A percentile compares a stretch with the other conserved stretches of the same genome.
phyloP scores from a whole-genome alignment of 2,113 vertebrate species.

The Eubucco bourcierii region DNA sequence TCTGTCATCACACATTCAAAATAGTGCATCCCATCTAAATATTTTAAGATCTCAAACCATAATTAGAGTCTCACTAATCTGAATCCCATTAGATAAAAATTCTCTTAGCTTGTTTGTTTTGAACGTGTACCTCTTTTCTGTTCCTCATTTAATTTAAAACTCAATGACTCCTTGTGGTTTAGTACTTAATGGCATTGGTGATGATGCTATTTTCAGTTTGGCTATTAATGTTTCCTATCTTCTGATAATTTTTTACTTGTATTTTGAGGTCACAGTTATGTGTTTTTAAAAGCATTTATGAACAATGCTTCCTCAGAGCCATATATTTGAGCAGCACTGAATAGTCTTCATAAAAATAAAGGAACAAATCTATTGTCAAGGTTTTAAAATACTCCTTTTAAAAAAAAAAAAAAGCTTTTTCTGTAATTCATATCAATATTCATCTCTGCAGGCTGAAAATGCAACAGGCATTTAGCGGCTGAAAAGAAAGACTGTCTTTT shows the following conservation, averaged over 20 bases:
- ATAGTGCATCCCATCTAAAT: not conserved
- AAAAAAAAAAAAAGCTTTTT: not conserved
- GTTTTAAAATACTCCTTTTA: not conserved
- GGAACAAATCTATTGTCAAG: not conserved
- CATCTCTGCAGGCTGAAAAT: not conserved
- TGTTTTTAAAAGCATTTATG: not conserved
- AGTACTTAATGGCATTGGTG: not conserved
- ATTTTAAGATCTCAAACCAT: not conserved
- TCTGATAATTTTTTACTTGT: not conserved
- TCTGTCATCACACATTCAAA: not conserved
- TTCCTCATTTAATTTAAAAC: slow-evolving; percentile 15
- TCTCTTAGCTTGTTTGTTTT: slow-evolving; percentile 35
- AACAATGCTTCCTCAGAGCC: not conserved
- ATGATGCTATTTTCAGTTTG: slow-evolving; percentile 7
- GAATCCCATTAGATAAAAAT: slow-evolving; percentile 12
- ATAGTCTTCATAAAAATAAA: not conserved
- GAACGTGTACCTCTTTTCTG: not conserved
- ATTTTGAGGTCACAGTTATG: not conserved
- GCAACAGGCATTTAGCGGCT: not conserved
- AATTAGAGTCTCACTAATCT: slow-evolving; percentile 6
- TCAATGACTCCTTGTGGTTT: not conserved
- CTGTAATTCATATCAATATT: not conserved
- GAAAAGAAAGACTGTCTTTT: not conserved
- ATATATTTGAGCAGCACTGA: not conserved
- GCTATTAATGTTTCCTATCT: not conserved